Conservation (phyloP, 2,797 vertebrate genomes). For the Parauchenoglanis ngamensis region DNA sequence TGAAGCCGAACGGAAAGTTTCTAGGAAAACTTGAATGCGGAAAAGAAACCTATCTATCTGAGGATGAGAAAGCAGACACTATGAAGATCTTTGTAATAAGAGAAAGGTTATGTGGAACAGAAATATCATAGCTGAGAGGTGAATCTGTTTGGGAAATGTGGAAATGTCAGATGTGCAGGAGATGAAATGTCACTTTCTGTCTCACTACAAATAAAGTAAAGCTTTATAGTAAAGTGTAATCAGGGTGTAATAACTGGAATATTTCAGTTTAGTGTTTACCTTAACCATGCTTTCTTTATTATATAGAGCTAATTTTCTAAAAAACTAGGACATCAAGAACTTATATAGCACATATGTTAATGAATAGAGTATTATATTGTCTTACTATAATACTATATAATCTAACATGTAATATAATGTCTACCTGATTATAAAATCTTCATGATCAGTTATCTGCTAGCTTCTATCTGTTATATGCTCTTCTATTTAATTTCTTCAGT, state of each 20-base stretch:
- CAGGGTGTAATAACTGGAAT: neutral
- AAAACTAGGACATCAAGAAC: neutral
- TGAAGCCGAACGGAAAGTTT: constrained; percentile 41
- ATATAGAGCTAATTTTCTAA: neutral
- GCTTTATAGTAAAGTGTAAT: neutral
- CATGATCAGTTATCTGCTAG: neutral
- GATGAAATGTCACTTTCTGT: constrained; percentile 24
- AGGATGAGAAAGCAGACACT: constrained; percentile 16
- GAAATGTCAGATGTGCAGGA: constrained; percentile 35
- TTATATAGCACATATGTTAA: neutral
- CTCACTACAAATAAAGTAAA: neutral
- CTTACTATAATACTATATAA: neutral
- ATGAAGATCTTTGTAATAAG: constrained; percentile 31
- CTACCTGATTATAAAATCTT: neutral
- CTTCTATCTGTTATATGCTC: neutral
- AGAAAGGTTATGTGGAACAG: constrained; percentile 24
- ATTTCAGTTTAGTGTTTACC: neutral
- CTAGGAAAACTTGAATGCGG: neutral
- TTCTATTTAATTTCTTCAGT: neutral
- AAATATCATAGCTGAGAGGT: constrained; percentile 14
- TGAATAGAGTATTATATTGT: neutral
- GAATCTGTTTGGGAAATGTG: constrained; percentile 12
- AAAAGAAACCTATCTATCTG: constrained; percentile 27
- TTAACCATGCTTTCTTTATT: neutral
- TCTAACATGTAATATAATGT: neutral